Conservation (phyloP, 2,113 vertebrate genomes). For the Sceloporus undulatus region DNA sequence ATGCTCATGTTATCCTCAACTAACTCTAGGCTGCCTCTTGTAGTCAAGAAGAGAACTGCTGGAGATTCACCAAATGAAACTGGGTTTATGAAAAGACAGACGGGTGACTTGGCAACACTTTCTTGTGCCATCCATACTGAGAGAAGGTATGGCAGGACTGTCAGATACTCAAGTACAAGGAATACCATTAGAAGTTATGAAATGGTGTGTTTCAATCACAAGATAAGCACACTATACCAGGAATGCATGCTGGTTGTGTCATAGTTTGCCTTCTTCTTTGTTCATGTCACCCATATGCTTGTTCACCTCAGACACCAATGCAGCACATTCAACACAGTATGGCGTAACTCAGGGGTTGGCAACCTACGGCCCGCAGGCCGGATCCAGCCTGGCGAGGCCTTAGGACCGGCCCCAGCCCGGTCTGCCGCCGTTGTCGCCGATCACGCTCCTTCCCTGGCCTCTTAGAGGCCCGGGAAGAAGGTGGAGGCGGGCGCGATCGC, state of each 20-base stretch:
- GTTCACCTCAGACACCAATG: not conserved
- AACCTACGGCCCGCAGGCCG: too few relatives aligned
- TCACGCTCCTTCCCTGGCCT: too few relatives aligned
- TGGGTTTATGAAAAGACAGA: not conserved
- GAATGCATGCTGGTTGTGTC: not conserved
- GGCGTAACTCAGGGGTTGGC: too few relatives aligned
- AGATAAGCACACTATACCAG: not conserved
- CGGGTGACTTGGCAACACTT: not conserved
- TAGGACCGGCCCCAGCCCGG: too few relatives aligned
- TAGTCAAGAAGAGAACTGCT: slow-evolving; percentile 5
- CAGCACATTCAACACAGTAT: too few relatives aligned
- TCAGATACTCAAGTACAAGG: not conserved
- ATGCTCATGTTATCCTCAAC: slow-evolving; percentile 6
- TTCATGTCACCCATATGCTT: not conserved
- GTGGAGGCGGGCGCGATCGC: too few relatives aligned
- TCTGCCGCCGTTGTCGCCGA: too few relatives aligned
- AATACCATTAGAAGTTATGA: not conserved
- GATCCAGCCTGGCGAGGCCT: too few relatives aligned
- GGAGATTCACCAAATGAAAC: not conserved
- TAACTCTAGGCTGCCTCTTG: not conserved
- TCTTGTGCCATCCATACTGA: not conserved
- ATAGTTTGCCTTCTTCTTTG: not conserved
- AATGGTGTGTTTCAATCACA: not conserved
- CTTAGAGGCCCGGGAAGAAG: too few relatives aligned
- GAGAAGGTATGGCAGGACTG: not conserved